Conservation (phyloP, 2,888 invertebrate genomes). For the Ceratothoa steindachneri region DNA sequence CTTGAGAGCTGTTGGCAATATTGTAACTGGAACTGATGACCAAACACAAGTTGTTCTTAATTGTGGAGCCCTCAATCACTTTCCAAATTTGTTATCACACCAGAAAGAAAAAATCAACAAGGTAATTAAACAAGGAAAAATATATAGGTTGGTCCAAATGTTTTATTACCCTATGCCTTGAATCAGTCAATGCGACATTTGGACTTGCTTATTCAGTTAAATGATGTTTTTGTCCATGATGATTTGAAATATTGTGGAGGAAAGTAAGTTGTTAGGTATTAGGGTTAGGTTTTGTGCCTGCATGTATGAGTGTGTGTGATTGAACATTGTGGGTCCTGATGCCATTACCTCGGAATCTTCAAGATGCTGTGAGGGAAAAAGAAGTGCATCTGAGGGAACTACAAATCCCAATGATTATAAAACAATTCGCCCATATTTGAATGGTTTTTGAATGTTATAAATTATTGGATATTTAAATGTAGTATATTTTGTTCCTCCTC, state of each 20-base stretch:
- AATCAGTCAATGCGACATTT: no score
- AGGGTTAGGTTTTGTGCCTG: neutral
- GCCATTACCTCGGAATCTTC: neutral
- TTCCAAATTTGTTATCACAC: constrained; percentile 85
- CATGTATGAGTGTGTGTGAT: neutral
- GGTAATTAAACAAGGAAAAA: constrained; percentile 53
- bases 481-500: neutral
- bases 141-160: neutral
- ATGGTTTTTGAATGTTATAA: neutral
- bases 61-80: constrained; percentile 88
- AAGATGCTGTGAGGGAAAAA: constrained; percentile 5
- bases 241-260: neutral
- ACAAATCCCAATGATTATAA: constrained; percentile 13
- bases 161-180: no score
- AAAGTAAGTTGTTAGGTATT: neutral
- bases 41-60: constrained; percentile 97
- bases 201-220: neutral
- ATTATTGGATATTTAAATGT: no score
- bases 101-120: constrained; percentile 98
- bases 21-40: constrained; percentile 96
- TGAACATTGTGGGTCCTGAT: neutral
- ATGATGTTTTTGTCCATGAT: neutral
- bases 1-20: constrained; percentile 92
- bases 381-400: constrained; percentile 26
- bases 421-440: neutral